Percentiles rank a stretch among this genome's conserved stretches.
Evolutionary conservation across 2,113 vertebrate genomes (phyloP).

Genomic region (Pagrus major): DNA sequence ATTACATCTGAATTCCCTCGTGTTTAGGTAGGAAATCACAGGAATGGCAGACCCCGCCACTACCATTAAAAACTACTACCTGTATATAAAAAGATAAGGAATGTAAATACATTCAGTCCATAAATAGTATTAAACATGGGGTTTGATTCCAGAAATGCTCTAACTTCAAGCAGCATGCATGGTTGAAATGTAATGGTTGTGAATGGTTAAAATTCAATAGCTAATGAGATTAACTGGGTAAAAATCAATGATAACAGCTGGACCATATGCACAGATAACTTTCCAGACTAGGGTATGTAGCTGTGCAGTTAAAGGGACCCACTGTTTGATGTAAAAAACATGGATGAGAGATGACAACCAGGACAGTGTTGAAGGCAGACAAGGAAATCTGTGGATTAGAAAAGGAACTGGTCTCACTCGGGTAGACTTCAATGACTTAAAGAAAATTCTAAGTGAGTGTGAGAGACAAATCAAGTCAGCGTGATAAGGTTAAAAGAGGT

Average conservation of each 20-base stretch:
- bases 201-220: background rate
- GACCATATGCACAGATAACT: background rate
- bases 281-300: background rate
- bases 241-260: background rate
- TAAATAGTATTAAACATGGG: background rate
- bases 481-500: conserved; percentile 48
- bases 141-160: background rate
- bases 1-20: too few relatives aligned
- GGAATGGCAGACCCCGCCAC: background rate
- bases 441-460: background rate
- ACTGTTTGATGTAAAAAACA: background rate
- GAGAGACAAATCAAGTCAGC: conserved; percentile 17
- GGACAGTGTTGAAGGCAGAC: conserved; percentile 2
- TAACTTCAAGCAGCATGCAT: too few relatives aligned
- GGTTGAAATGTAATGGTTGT: too few relatives aligned
- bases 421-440: conserved; percentile 1
- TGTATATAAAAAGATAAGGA: too few relatives aligned
- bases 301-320: background rate
- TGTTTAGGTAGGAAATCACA: background rate
- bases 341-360: conserved; percentile 7
- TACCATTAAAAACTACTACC: too few relatives aligned
- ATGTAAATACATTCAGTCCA: background rate
- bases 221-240: background rate
- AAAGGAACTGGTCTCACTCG: conserved; percentile 10
- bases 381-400: conserved; percentile 15